A percentile compares a stretch with the other conserved stretches of the same genome.
Conservation (phyloP, 2,888 invertebrate genomes). For the Latheticus oryzae region DNA sequence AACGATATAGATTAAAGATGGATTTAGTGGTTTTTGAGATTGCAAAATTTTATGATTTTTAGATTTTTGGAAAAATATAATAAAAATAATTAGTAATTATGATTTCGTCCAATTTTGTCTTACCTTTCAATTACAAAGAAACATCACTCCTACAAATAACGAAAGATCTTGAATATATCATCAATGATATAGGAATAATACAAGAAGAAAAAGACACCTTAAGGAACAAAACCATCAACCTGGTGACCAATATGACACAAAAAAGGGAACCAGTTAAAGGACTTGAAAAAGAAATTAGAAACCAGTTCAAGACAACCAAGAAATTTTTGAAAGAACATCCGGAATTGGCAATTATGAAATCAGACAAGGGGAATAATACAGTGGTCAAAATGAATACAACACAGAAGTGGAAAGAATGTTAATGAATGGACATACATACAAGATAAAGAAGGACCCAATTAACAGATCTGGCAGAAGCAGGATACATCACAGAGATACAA, state of each 20-base stretch:
- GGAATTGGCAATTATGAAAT: background rate
- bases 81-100: too few species aligned
- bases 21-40: too few species aligned
- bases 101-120: background rate
- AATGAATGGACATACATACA: background rate
- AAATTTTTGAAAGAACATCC: background rate
- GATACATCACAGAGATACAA: slow-evolving; percentile 1
- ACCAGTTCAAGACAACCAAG: slow-evolving; percentile 1
- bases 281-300: background rate
- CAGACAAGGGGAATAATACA: background rate
- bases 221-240: background rate
- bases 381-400: background rate
- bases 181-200: background rate
- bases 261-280: background rate
- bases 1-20: too few species aligned
- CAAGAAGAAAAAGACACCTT: background rate
- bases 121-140: slow-evolving; percentile 1
- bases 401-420: background rate
- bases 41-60: too few species aligned
- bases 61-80: too few species aligned
- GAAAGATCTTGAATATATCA: slow-evolving; percentile 1
- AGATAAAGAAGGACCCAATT: background rate
- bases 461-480: slow-evolving; percentile 1
- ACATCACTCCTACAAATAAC: background rate
- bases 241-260: slow-evolving; percentile 1